Conservation (phyloP, 2,797 vertebrate genomes). For the Onychomys arenicola region DNA sequence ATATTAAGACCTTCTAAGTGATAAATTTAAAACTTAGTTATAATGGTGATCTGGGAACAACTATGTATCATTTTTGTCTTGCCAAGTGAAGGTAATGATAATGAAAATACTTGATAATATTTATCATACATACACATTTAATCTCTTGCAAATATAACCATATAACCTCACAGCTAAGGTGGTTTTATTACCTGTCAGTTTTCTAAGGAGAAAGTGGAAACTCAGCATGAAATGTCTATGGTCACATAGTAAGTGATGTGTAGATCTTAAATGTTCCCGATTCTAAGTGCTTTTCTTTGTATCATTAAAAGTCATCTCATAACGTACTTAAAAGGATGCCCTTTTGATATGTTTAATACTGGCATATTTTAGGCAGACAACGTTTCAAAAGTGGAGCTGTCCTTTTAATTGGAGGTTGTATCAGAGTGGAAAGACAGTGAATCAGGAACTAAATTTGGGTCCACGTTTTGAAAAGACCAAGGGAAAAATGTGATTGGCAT, state of each 20-base stretch:
- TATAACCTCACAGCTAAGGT: neutral
- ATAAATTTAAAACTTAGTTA: neutral
- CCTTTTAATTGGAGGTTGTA: neutral
- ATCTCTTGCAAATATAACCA: neutral
- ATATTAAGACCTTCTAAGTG: conserved; percentile 36
- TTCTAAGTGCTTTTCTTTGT: neutral
- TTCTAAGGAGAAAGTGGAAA: neutral
- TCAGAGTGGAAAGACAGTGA: neutral
- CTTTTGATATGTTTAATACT: neutral
- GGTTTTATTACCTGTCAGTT: conserved; percentile 17
- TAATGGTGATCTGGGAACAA: neutral
- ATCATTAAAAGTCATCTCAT: neutral
- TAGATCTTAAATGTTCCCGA: neutral
- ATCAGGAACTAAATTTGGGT: neutral
- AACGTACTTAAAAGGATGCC: neutral
- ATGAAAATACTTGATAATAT: neutral
- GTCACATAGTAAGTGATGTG: neutral
- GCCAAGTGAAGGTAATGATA: neutral
- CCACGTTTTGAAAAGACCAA: neutral
- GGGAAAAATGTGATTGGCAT: neutral
- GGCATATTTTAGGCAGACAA: neutral
- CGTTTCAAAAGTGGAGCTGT: neutral
- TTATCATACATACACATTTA: conserved; percentile 5
- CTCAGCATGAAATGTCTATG: neutral
- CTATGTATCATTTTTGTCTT: neutral